Percentiles rank a stretch among this genome's conserved stretches.
Conservation (phyloP, 1,140 invertebrate species). For the Pseudobourletiella spinata region DNA sequence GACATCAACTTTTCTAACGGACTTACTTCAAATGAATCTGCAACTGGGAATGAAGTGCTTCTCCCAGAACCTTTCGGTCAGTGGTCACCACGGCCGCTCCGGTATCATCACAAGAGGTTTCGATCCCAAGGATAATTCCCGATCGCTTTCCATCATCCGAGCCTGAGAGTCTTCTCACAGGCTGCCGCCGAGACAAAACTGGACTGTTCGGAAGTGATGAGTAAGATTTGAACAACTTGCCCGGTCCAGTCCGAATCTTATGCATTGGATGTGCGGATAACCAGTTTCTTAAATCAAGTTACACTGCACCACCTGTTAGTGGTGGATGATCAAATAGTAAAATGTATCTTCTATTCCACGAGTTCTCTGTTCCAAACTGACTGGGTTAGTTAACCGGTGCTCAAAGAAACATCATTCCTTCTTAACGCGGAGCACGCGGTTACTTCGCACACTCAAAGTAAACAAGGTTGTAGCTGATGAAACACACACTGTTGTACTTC, state of each 20-base stretch:
- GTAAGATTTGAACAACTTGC: slow-evolving; percentile 17
- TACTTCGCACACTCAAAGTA: too few relatives aligned
- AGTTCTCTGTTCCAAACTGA: too few relatives aligned
- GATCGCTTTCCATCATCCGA: background rate
- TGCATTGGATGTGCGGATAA: slow-evolving; percentile 9
- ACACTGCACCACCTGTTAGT: too few relatives aligned
- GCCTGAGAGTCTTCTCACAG: background rate
- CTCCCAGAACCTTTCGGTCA: slow-evolving; percentile 62
- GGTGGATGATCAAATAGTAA: too few relatives aligned
- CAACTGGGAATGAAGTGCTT: slow-evolving; percentile 68
- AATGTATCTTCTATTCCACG: too few relatives aligned
- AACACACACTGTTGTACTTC: too few relatives aligned
- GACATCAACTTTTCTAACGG: background rate
- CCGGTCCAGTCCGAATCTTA: slow-evolving; percentile 16
- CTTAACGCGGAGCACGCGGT: too few relatives aligned
- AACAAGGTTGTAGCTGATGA: too few relatives aligned
- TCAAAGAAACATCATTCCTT: too few relatives aligned
- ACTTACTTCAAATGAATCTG: slow-evolving; percentile 59
- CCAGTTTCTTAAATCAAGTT: background rate
- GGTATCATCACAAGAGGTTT: slow-evolving; percentile 98
- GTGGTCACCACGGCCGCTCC: slow-evolving; percentile 75
- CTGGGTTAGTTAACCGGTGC: too few relatives aligned
- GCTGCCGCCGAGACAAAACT: background rate
- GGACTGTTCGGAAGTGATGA: background rate
- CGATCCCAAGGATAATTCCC: slow-evolving; percentile 72